These are phyloP conservation scores for Phylloscopus trochilus DNA, from an alignment of 2,113 vertebrate genomes.

Conservation along the genomic window DNA sequence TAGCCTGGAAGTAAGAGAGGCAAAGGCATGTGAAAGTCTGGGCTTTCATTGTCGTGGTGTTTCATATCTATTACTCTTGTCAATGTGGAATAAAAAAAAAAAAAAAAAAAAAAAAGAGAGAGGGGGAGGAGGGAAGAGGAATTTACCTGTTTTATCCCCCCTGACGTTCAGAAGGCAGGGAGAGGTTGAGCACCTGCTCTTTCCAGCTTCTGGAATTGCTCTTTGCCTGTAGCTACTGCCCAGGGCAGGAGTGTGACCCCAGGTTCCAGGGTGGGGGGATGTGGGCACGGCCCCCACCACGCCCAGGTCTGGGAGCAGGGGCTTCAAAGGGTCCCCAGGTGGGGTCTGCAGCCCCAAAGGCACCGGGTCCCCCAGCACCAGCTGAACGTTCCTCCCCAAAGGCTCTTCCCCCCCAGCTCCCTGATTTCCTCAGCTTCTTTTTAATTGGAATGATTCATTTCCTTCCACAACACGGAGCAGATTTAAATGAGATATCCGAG, in stretches of 20 bases:
- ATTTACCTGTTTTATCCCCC: background rate
- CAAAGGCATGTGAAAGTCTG: slow-evolving; percentile 52
- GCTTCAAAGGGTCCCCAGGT: accelerated
- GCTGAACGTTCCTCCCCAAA: background rate
- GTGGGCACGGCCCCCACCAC: accelerated
- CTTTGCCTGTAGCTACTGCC: accelerated
- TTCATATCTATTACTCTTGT: slow-evolving; percentile 39
- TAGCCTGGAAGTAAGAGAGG: slow-evolving; percentile 75
- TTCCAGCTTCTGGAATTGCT: background rate
- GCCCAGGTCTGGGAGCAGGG: background rate
- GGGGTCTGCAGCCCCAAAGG: background rate
- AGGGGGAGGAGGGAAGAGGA: background rate
- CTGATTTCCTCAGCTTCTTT: background rate
- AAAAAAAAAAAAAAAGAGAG: background rate
- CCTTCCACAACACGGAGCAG: background rate
- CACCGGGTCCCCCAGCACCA: background rate
- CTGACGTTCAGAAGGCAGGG: background rate
- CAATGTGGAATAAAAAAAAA: background rate
- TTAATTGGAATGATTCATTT: slow-evolving; percentile 30
- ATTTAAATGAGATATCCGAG: background rate
- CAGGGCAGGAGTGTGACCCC: background rate
- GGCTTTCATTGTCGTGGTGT: slow-evolving; percentile 45
- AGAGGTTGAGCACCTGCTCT: background rate
- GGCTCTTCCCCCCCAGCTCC: background rate
- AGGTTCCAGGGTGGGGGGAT: accelerated